These are phyloP conservation scores for Corythoichthys haematopterus DNA, from an alignment of 2,113 vertebrate species.

Conservation along the genomic window DNA sequence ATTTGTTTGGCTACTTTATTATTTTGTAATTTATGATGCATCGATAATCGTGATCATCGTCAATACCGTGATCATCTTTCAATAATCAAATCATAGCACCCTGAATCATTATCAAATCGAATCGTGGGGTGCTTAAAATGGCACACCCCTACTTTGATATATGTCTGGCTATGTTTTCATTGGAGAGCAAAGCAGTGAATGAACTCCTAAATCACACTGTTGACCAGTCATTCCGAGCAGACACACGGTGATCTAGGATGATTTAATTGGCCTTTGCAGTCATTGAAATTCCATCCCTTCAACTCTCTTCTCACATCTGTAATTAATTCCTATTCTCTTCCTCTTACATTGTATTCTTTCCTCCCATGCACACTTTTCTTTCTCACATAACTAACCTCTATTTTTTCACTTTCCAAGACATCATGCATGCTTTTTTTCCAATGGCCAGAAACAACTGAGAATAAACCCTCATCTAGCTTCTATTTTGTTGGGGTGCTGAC, in stretches of 20 bases:
- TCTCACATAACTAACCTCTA: not conserved
- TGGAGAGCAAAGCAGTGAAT: constrained; percentile 42
- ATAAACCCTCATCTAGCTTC: not conserved
- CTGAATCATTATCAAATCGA: too few relatives aligned
- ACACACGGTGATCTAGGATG: constrained; percentile 45
- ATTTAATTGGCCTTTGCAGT: constrained; percentile 52
- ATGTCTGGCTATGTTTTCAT: constrained; percentile 1
- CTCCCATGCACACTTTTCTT: constrained; percentile 8
- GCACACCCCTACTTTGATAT: too few relatives aligned
- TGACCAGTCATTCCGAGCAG: constrained; percentile 55
- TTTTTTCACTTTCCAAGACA: not conserved
- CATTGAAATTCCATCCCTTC: constrained; percentile 46
- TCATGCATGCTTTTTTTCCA: not conserved
- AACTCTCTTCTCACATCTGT: constrained; percentile 21
- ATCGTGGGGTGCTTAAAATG: too few relatives aligned
- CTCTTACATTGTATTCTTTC: constrained; percentile 3
- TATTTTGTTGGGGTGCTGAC: too few relatives aligned
- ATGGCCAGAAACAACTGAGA: not conserved
- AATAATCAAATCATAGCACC: too few relatives aligned
- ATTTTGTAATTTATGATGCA: too few relatives aligned
- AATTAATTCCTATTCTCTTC: constrained; percentile 19
- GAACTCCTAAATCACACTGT: constrained; percentile 67
- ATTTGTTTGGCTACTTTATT: too few relatives aligned
- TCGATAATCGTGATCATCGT: too few relatives aligned
- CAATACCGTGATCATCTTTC: too few relatives aligned